phyloP scores from a whole-genome alignment of 2,888 invertebrate species.

The Tetragonula carbonaria region DNA sequence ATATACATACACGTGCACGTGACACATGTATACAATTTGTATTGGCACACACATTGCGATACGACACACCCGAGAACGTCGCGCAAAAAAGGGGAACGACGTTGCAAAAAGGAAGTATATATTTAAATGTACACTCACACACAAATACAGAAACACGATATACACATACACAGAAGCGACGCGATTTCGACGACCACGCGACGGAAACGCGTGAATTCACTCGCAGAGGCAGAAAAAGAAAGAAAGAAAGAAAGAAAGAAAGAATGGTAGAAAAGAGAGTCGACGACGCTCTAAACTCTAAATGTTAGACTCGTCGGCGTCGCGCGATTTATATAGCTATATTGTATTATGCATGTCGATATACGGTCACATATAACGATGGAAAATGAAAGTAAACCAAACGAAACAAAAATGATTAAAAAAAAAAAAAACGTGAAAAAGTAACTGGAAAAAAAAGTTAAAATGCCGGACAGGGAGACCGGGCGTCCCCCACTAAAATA shows the following conservation, averaged over 20 bases:
- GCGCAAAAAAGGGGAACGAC: neutral
- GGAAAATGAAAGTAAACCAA: slow-evolving; percentile 70
- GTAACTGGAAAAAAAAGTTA: slow-evolving; percentile 37
- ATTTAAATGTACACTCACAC: slow-evolving; percentile 38
- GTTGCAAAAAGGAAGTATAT: neutral
- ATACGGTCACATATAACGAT: slow-evolving; percentile 70
- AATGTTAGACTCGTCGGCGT: slow-evolving; percentile 67
- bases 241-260: neutral
- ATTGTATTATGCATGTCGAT: slow-evolving; percentile 79
- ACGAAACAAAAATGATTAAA: slow-evolving; percentile 50
- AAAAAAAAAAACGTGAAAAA: slow-evolving; percentile 27
- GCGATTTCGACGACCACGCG: slow-evolving; percentile 42
- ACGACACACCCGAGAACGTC: slow-evolving; percentile 17
- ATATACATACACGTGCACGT: slow-evolving; percentile 12
- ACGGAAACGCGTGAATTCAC: slow-evolving; percentile 29
- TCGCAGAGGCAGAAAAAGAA: slow-evolving; percentile 4
- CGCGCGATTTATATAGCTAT: slow-evolving; percentile 75
- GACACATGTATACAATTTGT: slow-evolving; percentile 6
- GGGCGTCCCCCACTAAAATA: slow-evolving; percentile 49
- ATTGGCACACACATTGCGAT: slow-evolving; percentile 44
- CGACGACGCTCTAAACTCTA: slow-evolving; percentile 36
- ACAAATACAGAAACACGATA: slow-evolving; percentile 12
- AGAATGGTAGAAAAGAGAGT: slow-evolving; percentile 6
- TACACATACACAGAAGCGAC: slow-evolving; percentile 28
- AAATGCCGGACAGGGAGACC: slow-evolving; percentile 63